Conservation (phyloP, 1,140 invertebrate genomes). For the Wiebesia pumilae region DNA sequence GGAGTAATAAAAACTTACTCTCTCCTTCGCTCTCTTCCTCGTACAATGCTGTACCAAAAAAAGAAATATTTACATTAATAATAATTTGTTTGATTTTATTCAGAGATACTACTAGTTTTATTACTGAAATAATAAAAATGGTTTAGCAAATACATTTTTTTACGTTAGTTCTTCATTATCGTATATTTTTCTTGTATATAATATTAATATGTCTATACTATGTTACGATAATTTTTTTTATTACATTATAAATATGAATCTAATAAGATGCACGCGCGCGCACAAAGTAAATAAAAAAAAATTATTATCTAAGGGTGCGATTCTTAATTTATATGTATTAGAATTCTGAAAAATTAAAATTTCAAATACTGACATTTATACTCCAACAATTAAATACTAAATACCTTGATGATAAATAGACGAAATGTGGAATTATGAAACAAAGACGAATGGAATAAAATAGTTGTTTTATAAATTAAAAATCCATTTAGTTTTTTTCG, state of each 20-base stretch:
- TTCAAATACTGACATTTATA: background rate
- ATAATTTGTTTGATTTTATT: background rate
- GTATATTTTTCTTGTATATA: background rate
- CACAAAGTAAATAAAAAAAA: background rate
- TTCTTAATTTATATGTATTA: background rate
- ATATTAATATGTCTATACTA: background rate
- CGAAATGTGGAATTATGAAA: conserved; percentile 1
- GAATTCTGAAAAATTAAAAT: background rate
- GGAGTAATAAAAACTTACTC: conserved; percentile 73
- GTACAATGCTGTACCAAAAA: conserved; percentile 82
- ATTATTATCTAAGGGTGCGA: background rate
- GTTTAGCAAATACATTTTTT: too few relatives aligned
- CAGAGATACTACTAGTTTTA: background rate
- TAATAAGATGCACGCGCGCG: too few relatives aligned
- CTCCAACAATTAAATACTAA: background rate
- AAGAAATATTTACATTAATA: background rate
- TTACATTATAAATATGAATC: too few relatives aligned
- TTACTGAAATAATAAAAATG: background rate
- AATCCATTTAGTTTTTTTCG: background rate
- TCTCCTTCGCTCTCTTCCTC: conserved; percentile 91
- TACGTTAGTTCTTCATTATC: background rate
- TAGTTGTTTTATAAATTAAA: background rate
- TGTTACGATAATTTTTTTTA: too few relatives aligned
- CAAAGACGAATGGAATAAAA: background rate
- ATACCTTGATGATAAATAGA: background rate